Evolutionary conservation across 1,140 invertebrate genomes (phyloP), one percentile per base, ranked within the genome.

Genomic region (Apis laboriosa): DNA sequence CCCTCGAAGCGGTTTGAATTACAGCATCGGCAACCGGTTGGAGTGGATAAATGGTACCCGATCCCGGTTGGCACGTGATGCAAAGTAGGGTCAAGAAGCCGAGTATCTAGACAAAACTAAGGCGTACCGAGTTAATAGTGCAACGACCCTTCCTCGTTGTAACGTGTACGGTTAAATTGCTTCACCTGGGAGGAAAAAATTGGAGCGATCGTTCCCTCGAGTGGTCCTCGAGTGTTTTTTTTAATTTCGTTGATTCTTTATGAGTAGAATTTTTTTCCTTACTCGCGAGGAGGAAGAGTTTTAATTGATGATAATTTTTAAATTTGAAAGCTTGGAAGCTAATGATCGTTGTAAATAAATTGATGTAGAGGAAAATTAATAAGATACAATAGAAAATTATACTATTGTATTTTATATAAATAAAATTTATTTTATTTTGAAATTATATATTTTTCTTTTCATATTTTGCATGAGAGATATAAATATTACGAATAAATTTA

Each of bases 11-110:
- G 63, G 78, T 61, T 89, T 86, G 78, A 88, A 89, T 89, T 88
- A 88, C 84, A 74, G 60, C 76, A 80, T 80, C 63, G 87, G 34
- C 78, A 77, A 86, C 84, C 79, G 75, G 87, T 79, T 76, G 66
- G 80, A 86, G 77, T 73, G 84, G 75, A 88, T 89, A 86, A 88
- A 89, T 88, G 84, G 68, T 88, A 88, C 76, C 78, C 81, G 72
- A 89, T 89, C 81, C 81, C 68, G 80, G 63, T 84, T 84, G 56
- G 83, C 83, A 77, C 77, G 83, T 77, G 85, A 84, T 87, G 86
- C 68, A 87, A 87, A 86, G 72, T 86, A 77, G 86, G 85, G 73
- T 86, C 81, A 84, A 87, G 76, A 21, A 84, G 70, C 74, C 61
- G 28, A n/a, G 61, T 55, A 84, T 82, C 81, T 84, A 74, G 77